These are phyloP conservation scores for Ostrea denselamellosa DNA, from an alignment of 1,140 invertebrate genomes.

Conservation along the genomic window DNA sequence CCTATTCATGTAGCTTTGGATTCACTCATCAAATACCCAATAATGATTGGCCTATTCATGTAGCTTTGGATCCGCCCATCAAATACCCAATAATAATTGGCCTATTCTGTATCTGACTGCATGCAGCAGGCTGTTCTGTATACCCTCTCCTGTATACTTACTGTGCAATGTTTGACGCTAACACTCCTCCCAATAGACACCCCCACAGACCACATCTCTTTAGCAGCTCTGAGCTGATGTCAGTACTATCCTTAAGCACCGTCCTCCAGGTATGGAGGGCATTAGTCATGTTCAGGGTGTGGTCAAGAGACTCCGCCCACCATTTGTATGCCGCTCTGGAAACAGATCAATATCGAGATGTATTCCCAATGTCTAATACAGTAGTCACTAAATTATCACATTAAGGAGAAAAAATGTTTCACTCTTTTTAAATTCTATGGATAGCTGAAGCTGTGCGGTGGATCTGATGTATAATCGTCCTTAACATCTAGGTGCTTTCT, in stretches of 20 bases:
- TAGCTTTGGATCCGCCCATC: too few species aligned
- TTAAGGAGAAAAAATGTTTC: too few species aligned
- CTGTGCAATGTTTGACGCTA: slow-evolving; percentile 78
- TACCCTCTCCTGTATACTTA: slow-evolving; percentile 74
- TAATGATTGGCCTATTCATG: too few species aligned
- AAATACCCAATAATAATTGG: too few species aligned
- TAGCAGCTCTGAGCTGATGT: slow-evolving; percentile 70
- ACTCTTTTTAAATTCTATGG: too few species aligned
- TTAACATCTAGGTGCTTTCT: too few species aligned
- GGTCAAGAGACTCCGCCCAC: slow-evolving; percentile 74
- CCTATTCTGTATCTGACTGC: too few species aligned
- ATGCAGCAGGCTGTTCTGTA: neutral
- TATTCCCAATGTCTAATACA: neutral
- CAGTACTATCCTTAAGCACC: slow-evolving; percentile 56
- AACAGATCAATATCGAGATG: neutral
- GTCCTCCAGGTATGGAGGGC: slow-evolving; percentile 70
- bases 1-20: too few species aligned
- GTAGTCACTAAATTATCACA: neutral
- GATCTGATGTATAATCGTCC: too few species aligned
- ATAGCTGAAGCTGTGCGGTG: too few species aligned
- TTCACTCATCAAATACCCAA: too few species aligned
- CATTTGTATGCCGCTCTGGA: slow-evolving; percentile 73
- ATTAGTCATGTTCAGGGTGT: slow-evolving; percentile 69
- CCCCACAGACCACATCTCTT: slow-evolving; percentile 78
- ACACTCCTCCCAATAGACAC: slow-evolving; percentile 75